A percentile compares a stretch with the other conserved stretches of the same genome.
Conservation (phyloP, 2,888 invertebrate genomes). For the Mesochorus sp. region DNA sequence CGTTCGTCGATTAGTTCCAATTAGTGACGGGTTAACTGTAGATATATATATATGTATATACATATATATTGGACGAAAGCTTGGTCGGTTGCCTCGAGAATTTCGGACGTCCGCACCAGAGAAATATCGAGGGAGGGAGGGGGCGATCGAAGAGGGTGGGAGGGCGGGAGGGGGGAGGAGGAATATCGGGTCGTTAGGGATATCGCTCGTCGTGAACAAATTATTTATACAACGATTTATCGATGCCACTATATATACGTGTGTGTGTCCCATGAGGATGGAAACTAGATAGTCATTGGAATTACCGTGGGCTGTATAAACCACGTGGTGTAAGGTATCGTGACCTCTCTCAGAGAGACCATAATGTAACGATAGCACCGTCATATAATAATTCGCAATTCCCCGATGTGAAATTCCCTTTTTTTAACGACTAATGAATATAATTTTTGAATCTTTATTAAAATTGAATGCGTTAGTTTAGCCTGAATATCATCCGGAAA, state of each 20-base stretch:
- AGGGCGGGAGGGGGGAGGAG: neutral
- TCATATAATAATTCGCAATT: slow-evolving; percentile 3
- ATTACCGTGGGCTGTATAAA: neutral
- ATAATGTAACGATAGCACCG: neutral
- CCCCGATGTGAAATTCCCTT: neutral
- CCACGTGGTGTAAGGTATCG: neutral
- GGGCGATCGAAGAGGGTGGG: neutral
- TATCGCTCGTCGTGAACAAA: slow-evolving; percentile 37
- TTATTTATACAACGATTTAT: slow-evolving; percentile 52
- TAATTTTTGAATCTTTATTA: too few relatives aligned
- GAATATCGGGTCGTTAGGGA: slow-evolving; percentile 33
- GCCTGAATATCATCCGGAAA: too few relatives aligned
- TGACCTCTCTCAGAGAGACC: neutral
- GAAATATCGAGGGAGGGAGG: neutral
- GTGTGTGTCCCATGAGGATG: neutral
- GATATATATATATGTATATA: too few relatives aligned
- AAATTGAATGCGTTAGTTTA: too few relatives aligned
- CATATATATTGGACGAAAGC: neutral
- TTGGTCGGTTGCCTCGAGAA: slow-evolving; percentile 27
- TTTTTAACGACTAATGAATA: slow-evolving; percentile 8
- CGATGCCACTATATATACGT: neutral
- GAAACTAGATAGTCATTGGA: neutral
- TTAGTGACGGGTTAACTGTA: slow-evolving; percentile 29
- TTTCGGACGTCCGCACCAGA: slow-evolving; percentile 15
- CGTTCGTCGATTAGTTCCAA: slow-evolving; percentile 46